Base-by-base conservation (phyloP, 2,797 vertebrate species). In the Centropyge bicolor region DNA sequence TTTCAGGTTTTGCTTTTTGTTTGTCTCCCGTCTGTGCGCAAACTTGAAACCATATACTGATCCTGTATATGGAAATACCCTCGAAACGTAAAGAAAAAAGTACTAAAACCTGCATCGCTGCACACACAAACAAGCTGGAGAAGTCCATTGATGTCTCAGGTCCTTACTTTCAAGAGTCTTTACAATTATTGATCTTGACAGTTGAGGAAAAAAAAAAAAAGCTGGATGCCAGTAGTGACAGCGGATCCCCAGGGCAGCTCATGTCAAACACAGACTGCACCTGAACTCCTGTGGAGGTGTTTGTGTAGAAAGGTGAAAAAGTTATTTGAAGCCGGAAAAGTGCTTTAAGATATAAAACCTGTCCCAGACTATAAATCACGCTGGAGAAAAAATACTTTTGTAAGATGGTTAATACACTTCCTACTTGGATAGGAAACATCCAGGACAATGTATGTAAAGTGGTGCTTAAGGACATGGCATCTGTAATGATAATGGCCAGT, bases 161-260 rank as follows among this genome's bases (percentile, higher is more conserved):
- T 71, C 65, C 48, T 80, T 67, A 67, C 75, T 76, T 83, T 91
- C 38, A 83, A 79, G 73, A 85, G 57, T 77, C 76, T 78, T 85
- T 63, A 83, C 64, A 63, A n/a, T 75, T 70, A 89, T 88, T 89
- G 87, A 89, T 92, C 80, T 69, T 70, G 88, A 89, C 88, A 87
- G 81, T 55, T 81, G 71, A 80, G 68, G 59, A 56, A 80, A 66
- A n/a, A n/a, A n/a, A n/a, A n/a, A 80, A 79, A 48, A 31, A 31
- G 54, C 48, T 12, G 40, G 68, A 76, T 87, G 70, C 65, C 78
- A 56, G 86, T 69, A 40, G 76, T 90, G 89, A 89, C 84, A 83
- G 88, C 76, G 27, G 75, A 60, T 88, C 88, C 88, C 86, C 52
- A n/a, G 90, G 86, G 87, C 78, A 49, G 70, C 79, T 80, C 62